Evolutionary conservation across 1,140 invertebrate species (phyloP).

Genomic region (Zaprionus africanus): DNA sequence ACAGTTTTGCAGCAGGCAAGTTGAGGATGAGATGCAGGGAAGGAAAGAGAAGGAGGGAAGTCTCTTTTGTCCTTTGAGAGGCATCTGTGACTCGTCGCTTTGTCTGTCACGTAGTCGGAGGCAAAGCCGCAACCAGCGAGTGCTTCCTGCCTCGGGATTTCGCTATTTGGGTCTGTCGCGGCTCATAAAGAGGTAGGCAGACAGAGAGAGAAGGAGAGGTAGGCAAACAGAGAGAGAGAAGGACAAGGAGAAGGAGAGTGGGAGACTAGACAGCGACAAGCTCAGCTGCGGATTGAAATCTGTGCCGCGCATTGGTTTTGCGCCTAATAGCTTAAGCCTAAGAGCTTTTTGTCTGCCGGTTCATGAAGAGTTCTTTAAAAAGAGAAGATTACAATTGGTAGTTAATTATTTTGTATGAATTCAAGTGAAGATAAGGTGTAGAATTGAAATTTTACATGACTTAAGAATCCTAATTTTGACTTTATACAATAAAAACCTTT

Average conservation of each 20-base stretch:
- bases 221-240: too few species aligned
- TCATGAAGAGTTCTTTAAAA: neutral
- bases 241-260: too few species aligned
- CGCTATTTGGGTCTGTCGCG: neutral
- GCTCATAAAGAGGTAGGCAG: too few species aligned
- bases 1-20: neutral
- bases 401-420: neutral
- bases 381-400: neutral
- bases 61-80: conserved; percentile 9
- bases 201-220: too few species aligned
- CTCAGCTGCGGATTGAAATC: neutral
- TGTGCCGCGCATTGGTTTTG: neutral
- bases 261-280: neutral
- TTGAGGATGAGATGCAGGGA: neutral
- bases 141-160: conserved; percentile 2
- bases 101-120: conserved; percentile 7
- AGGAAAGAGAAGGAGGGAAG: neutral
- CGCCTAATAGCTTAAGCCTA: neutral
- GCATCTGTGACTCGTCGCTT: neutral
- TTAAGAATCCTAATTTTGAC: too few species aligned
- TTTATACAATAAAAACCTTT: too few species aligned
- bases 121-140: neutral
- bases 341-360: neutral
- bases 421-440: too few species aligned
- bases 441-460: too few species aligned